Percentiles rank a stretch among this genome's conserved stretches.
Conservation (phyloP, 1,140 invertebrate genomes). For the Mya arenaria region DNA sequence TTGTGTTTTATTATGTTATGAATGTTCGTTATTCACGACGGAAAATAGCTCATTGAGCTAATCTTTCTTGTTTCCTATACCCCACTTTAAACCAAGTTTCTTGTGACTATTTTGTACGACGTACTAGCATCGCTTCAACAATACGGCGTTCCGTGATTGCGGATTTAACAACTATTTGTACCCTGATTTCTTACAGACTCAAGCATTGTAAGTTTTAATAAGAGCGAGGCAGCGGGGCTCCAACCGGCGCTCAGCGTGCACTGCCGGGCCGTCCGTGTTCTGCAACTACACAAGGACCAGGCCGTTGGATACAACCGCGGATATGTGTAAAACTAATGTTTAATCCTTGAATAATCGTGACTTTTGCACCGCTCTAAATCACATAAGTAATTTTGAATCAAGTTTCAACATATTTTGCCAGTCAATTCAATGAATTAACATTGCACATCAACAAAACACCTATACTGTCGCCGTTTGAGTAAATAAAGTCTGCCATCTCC, state of each 20-base stretch:
- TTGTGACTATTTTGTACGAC: background rate
- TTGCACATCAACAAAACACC: too few relatives aligned
- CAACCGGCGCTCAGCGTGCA: constrained; percentile 55
- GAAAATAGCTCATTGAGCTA: too few relatives aligned
- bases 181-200: background rate
- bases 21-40: background rate
- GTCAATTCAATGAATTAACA: too few relatives aligned
- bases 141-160: background rate
- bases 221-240: constrained; percentile 31
- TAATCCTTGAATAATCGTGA: too few relatives aligned
- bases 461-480: too few relatives aligned
- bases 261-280: constrained; percentile 50
- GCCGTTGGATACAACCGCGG: constrained; percentile 57
- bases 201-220: background rate
- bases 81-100: background rate
- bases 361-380: too few relatives aligned
- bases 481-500: too few relatives aligned
- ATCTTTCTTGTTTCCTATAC: background rate
- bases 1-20: background rate
- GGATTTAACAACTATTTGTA: background rate
- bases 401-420: too few relatives aligned
- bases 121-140: background rate
- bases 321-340: too few relatives aligned
- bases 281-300: constrained; percentile 38
- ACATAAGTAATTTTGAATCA: too few relatives aligned